Percentiles rank a stretch among this genome's conserved stretches.
These are phyloP conservation scores for Macropis europaea DNA, from an alignment of 2,888 invertebrate species.

Conservation along the genomic window DNA sequence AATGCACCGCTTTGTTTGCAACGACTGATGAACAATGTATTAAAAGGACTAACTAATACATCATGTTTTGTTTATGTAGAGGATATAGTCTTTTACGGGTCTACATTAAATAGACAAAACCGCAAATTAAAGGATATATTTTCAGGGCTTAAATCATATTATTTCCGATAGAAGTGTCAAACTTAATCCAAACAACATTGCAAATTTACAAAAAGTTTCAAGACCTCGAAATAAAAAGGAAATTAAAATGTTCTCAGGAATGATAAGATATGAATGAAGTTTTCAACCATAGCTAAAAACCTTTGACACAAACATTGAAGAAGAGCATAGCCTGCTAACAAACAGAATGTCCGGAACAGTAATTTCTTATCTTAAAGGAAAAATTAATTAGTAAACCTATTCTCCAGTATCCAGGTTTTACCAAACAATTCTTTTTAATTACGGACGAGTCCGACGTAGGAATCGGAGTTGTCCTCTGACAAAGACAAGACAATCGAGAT, in stretches of 20 bases:
- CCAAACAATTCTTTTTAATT: slow-evolving; percentile 4
- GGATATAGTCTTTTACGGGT: slow-evolving; percentile 32
- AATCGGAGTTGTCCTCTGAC: not conserved
- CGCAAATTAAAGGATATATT: slow-evolving; percentile 23
- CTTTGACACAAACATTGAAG: slow-evolving; percentile 21
- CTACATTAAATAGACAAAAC: slow-evolving; percentile 27
- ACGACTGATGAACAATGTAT: slow-evolving; percentile 26
- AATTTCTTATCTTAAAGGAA: too few species aligned
- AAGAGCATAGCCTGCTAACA: slow-evolving; percentile 6
- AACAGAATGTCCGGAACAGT: not conserved
- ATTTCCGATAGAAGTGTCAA: not conserved
- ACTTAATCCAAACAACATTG: not conserved
- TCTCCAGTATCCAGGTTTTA: slow-evolving; percentile 10
- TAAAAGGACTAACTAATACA: slow-evolving; percentile 41
- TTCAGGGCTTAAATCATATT: not conserved
- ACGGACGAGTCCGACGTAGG: slow-evolving; percentile 11
- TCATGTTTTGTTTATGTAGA: not conserved
- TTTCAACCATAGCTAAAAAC: slow-evolving; percentile 35
- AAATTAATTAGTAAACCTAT: not conserved
- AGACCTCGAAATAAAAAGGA: slow-evolving; percentile 20
- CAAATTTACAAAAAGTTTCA: not conserved
- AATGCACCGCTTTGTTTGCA: not conserved
- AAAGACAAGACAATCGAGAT: not conserved
- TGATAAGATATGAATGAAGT: slow-evolving; percentile 14
- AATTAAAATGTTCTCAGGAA: slow-evolving; percentile 19